phyloP scores from a whole-genome alignment of 2,797 vertebrate genomes.

The Thalassophryne amazonica region DNA sequence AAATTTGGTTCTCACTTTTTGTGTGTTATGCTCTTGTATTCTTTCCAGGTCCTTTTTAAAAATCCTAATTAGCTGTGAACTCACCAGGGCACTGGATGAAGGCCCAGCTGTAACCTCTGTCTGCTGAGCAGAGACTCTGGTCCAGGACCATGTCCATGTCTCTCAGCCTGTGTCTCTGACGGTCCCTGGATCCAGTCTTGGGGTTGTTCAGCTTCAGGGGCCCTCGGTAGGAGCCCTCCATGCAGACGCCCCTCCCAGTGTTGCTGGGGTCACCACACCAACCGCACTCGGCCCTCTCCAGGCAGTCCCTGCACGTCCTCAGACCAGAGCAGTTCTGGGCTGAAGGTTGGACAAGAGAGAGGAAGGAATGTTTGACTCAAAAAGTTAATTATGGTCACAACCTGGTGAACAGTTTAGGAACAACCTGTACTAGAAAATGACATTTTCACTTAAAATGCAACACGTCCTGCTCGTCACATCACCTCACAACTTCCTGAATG shows the following conservation, averaged over 20 bases:
- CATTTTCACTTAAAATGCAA: too few relatives aligned
- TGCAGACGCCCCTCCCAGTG: constrained; percentile 86
- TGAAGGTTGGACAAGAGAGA: constrained; percentile 35
- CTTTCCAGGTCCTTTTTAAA: too few relatives aligned
- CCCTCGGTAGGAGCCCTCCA: constrained; percentile 88
- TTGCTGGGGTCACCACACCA: constrained; percentile 92
- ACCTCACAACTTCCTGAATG: too few relatives aligned
- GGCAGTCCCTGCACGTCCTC: constrained; percentile 85
- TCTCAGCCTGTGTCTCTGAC: constrained; percentile 56
- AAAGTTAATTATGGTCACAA: too few relatives aligned
- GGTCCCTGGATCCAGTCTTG: constrained; percentile 37
- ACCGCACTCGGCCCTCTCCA: constrained; percentile 88
- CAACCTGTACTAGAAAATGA: too few relatives aligned
- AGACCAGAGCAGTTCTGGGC: constrained; percentile 92
- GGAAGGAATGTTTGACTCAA: background rate
- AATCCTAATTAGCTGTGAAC: background rate
- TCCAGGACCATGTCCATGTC: constrained; percentile 83
- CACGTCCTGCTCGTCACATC: too few relatives aligned
- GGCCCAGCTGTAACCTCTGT: constrained; percentile 88
- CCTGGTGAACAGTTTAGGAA: too few relatives aligned
- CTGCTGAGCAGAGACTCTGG: constrained; percentile 80
- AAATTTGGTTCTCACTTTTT: too few relatives aligned
- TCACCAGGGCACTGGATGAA: constrained; percentile 94
- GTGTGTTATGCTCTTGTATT: too few relatives aligned
- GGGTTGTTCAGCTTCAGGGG: constrained; percentile 73